Conservation (phyloP, 2,113 vertebrate genomes). For the cat (Felis catus) region F.catus_Fca126_mat1.0 CM031411.1:75843001-75843500, state of each 20-base stretch:
- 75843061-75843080: too few species aligned
- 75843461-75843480: neutral
- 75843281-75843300: neutral
- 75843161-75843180: too few species aligned
- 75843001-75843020: too few species aligned
- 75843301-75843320: neutral
- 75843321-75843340: neutral
- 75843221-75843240: neutral
- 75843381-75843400: neutral
- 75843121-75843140: too few species aligned
- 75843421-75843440: neutral
- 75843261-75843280: neutral
- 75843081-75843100: too few species aligned
- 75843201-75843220: slow-evolving; percentile 19
- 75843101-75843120: too few species aligned
- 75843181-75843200: too few species aligned
- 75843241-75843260: slow-evolving; percentile 1
- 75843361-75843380: neutral
- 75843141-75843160: too few species aligned
- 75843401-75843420: neutral
- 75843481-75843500: neutral
- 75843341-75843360: neutral
- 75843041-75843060: too few species aligned
- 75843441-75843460: neutral
- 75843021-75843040: too few species aligned